These are phyloP conservation scores for Orestias chungarensis DNA, from an alignment of 2,797 vertebrate genomes.

Conservation along the genomic window DNA sequence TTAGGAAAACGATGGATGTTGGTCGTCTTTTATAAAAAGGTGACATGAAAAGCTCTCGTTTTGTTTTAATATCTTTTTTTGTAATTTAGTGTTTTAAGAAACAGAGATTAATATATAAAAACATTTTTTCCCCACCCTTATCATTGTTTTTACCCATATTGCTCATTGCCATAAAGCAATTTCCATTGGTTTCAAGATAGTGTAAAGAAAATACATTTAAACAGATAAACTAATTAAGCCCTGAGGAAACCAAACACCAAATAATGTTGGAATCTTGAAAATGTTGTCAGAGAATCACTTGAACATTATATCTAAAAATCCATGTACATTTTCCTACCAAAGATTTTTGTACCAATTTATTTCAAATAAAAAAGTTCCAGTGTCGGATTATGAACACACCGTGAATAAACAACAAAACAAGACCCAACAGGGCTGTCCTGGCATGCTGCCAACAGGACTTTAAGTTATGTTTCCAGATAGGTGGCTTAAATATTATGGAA, in stretches of 20 bases:
- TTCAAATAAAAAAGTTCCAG: neutral
- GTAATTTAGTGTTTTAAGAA: too few relatives aligned
- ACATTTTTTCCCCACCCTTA: neutral
- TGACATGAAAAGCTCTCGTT: neutral
- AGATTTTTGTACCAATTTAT: neutral
- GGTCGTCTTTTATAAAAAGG: neutral
- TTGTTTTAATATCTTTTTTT: too few relatives aligned
- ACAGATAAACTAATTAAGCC: neutral
- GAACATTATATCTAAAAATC: neutral
- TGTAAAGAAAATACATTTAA: neutral
- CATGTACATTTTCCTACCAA: neutral
- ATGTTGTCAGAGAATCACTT: neutral
- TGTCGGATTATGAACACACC: neutral
- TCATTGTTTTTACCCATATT: neutral
- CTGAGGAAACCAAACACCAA: neutral
- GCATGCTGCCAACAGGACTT: neutral
- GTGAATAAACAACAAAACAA: neutral
- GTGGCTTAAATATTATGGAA: neutral
- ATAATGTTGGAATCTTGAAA: neutral
- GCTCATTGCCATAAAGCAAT: neutral
- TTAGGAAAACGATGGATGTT: neutral
- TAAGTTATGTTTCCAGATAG: neutral
- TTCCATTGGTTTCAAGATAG: neutral
- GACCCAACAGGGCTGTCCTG: neutral
- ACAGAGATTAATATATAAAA: too few relatives aligned